phyloP scores from a whole-genome alignment of 2,113 vertebrate species.

The Clarias magur region DNA sequence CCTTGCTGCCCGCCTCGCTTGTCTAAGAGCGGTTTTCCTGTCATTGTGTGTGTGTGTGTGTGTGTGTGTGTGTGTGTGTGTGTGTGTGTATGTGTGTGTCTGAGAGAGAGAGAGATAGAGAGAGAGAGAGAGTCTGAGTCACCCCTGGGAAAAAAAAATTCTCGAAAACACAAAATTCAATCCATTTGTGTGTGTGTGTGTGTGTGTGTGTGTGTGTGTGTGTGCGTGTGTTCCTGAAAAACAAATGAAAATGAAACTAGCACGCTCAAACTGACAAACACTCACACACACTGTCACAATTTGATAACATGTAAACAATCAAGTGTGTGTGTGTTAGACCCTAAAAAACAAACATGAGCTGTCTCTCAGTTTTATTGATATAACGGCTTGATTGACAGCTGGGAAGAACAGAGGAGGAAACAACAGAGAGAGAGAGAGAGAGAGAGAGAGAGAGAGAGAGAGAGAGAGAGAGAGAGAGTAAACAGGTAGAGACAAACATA shows the following conservation, averaged over 20 bases:
- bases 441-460: no score
- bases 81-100: not conserved
- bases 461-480: no score
- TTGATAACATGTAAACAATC: conserved; percentile 56
- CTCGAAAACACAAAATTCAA: conserved; percentile 45
- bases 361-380: conserved; percentile 41
- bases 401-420: conserved; percentile 22
- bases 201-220: conserved; percentile 14
- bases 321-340: not conserved
- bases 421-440: not conserved
- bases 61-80: conserved; percentile 59
- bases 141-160: conserved; percentile 49
- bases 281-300: conserved; percentile 30
- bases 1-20: conserved; percentile 57
- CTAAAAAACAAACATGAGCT: conserved; percentile 16
- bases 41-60: conserved; percentile 65
- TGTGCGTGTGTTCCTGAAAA: conserved; percentile 41
- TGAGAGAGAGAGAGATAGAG: not conserved
- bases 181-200: conserved; percentile 38
- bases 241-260: conserved; percentile 58
- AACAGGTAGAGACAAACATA: conserved; percentile 19
- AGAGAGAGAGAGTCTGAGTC: conserved; percentile 52
- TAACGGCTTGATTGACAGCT: conserved; percentile 36
- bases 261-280: conserved; percentile 23
- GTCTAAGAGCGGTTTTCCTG: conserved; percentile 72